Percentiles rank a stretch among this genome's conserved stretches.
phyloP scores from a whole-genome alignment of 1,140 invertebrate genomes.

The Brachionus calyciflorus region DNA sequence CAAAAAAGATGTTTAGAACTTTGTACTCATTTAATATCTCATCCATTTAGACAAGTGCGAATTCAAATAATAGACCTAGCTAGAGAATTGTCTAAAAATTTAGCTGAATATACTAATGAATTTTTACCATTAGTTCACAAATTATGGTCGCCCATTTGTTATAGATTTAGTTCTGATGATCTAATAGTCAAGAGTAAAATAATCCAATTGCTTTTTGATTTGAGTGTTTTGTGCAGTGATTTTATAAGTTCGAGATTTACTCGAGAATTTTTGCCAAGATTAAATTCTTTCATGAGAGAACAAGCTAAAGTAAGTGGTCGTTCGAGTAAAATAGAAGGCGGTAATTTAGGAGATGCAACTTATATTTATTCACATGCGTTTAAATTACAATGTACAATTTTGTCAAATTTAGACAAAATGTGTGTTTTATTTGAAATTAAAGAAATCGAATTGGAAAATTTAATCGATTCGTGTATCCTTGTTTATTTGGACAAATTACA shows the following conservation, averaged over 20 bases:
- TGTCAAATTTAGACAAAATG: slow-evolving; percentile 43
- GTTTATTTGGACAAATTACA: slow-evolving; percentile 25
- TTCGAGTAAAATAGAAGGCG: neutral
- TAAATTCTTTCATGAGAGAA: slow-evolving; percentile 23
- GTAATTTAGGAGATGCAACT: slow-evolving; percentile 1
- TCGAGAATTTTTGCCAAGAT: slow-evolving; percentile 25
- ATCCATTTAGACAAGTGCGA: slow-evolving; percentile 20
- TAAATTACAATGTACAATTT: slow-evolving; percentile 22
- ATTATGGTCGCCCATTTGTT: slow-evolving; percentile 25
- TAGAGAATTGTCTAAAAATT: slow-evolving; percentile 19
- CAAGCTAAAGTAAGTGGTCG: neutral
- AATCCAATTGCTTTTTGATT: slow-evolving; percentile 5
- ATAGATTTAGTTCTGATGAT: slow-evolving; percentile 24
- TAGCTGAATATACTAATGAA: slow-evolving; percentile 28
- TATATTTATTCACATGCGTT: slow-evolving; percentile 43
- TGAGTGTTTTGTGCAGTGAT: slow-evolving; percentile 30
- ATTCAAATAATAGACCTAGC: slow-evolving; percentile 36
- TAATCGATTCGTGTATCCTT: slow-evolving; percentile 15
- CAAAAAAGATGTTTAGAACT: neutral
- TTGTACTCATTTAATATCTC: slow-evolving; percentile 14
- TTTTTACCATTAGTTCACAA: slow-evolving; percentile 40
- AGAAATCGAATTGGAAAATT: slow-evolving; percentile 15
- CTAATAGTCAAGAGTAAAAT: slow-evolving; percentile 24
- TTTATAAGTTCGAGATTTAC: slow-evolving; percentile 31
- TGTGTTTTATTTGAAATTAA: slow-evolving; percentile 38